Evolutionary conservation across 2,888 invertebrate genomes (phyloP), one percentile per base, ranked within the genome.

Genomic region (Lypha dubia): DNA sequence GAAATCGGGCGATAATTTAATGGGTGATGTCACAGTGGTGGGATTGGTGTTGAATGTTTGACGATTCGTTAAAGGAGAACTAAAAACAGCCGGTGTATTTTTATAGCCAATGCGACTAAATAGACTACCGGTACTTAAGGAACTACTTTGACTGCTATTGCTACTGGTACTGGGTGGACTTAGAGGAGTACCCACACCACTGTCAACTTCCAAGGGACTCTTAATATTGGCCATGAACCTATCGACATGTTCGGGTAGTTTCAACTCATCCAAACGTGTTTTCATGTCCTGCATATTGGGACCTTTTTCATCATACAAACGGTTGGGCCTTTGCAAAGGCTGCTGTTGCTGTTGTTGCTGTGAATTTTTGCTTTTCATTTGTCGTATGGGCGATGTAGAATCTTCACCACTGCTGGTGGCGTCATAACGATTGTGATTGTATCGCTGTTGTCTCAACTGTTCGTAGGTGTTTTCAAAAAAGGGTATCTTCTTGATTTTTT

Each of bases 401-500:
- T 70, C 79, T 60, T 88, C 63, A 71, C 88, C 58, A 86, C 92
- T 92, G 83, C 93, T 93, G 15, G 93, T 91, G 58, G 93, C 93
- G 82, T 93, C 77, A 51, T 70, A 51, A 60, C 53, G 83, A 65
- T 56, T 89, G 86, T 65, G 83, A 65, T 56, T 89, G 86, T 65
- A 86, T 93, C 24, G 93, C 80, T 95, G 95, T 88, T 95, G 95
- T 3, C 95, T 93, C 20, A 96, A 94, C 86, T 95, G 95, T 87
- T 95, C 95, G 89, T 95, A 95, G 71, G 94, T 95, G 87, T 93
- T 95, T 0, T 95, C 95, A 88, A 96, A 96, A 90, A 94, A 95
- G 3, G 93, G 93, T 41, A 92, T 92, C 86, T 93, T 94, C 91
- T 88, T 90, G 89, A 89, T 91, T 5, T 92, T 90, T 84, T 92